Evolutionary conservation across 2,888 invertebrate genomes (phyloP).

Genomic region (Chrysolina oricalcia): DNA sequence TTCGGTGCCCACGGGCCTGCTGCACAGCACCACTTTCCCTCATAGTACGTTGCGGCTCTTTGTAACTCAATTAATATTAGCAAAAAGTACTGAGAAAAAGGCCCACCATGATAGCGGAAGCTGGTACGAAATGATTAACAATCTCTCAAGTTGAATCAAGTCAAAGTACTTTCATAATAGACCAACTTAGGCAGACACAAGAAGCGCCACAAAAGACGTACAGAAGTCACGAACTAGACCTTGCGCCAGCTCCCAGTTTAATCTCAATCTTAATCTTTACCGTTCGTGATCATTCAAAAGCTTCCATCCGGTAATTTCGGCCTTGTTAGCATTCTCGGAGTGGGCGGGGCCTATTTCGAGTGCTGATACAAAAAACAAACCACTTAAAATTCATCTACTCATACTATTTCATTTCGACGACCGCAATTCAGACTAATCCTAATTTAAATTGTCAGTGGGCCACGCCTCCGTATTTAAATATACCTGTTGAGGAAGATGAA

Average conservation of each 20-base stretch:
- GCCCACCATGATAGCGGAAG: no score
- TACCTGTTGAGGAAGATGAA: constrained; percentile 53
- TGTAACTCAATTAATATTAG: no score
- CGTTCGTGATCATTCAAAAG: constrained; percentile 48
- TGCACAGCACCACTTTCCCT: no score
- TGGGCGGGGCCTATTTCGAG: constrained; percentile 37
- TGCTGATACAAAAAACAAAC: constrained; percentile 57
- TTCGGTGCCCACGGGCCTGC: no score
- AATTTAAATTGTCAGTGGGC: constrained; percentile 62
- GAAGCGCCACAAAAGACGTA: no score
- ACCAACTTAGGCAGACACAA: no score
- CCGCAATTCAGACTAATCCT: constrained; percentile 57
- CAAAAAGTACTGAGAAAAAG: no score
- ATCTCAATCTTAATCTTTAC: neutral
- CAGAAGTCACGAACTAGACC: no score
- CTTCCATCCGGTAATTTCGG: constrained; percentile 48
- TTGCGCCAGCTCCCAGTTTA: neutral
- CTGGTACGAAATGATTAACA: no score
- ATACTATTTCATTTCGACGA: constrained; percentile 61
- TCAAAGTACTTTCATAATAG: no score
- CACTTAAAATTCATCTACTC: constrained; percentile 62
- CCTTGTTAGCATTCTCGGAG: constrained; percentile 40
- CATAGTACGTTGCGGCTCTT: no score
- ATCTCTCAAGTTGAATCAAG: no score
- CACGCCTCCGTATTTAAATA: constrained; percentile 62